Evolutionary conservation across 2,113 vertebrate genomes (phyloP), one percentile per base, ranked within the genome.

Genomic region (Actenoides lindsayi): DNA sequence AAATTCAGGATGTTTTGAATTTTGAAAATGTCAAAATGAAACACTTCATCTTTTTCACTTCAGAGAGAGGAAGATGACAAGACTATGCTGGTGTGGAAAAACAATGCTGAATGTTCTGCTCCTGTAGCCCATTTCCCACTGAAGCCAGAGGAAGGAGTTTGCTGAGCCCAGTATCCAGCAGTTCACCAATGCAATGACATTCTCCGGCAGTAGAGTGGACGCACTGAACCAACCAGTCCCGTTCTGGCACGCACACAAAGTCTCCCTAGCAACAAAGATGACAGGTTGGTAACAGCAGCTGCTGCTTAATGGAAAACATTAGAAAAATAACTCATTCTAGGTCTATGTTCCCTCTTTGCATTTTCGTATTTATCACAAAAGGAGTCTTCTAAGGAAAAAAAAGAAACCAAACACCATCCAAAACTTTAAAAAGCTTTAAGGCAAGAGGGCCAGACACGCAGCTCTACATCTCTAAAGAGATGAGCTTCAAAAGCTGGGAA

Each of bases 211-310:
- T 20, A 63, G 84, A 63, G 87, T 67, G 87, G 89, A 44, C 7
- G 4, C 30, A 3, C n/a, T 6, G 65, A 94, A 65, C 92, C 93
- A 90, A 67, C 87, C 78, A 54, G 93, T 79, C 90, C 83, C 9
- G 1, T 41, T 77, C 84, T 53, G 95, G 93, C 97, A 96, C 39
- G 68, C 7, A 5, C 93, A 91, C 60, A 92, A 80, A 96, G 94
- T 96, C 96, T 95, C 96, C 97, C 81, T 97, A 97, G 97, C 97
- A 98, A 98, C 98, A 89, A 92, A 93, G 94, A 97, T 91, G 97
- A 98, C 97, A 98, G 97, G 98, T 97, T 97, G 94, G 96, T 82
- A 97, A 97, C 92, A 94, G 96, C 98, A 97, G 97, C 97, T 97
- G 97, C 95, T 97, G 96, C 96, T 98, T 97, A 94, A 97, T 96